Evolutionary conservation across 2,888 invertebrate species (phyloP).

Genomic region (Hipparchia sbordonii): DNA sequence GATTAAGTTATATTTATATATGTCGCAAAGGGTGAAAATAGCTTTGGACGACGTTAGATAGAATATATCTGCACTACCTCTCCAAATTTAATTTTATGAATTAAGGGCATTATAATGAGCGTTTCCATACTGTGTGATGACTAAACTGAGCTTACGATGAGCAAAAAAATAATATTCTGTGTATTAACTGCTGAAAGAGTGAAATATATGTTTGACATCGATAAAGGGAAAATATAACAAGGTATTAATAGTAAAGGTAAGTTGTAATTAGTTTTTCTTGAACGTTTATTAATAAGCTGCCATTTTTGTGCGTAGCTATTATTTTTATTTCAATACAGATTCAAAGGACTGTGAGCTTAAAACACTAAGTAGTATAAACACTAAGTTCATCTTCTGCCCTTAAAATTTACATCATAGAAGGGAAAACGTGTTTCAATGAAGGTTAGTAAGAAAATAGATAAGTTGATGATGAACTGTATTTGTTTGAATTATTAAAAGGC

Average conservation of each 20-base stretch:
- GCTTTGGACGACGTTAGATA: too few relatives aligned
- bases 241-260: not conserved
- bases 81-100: too few relatives aligned
- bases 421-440: too few relatives aligned
- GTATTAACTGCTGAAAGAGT: conserved; percentile 2
- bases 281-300: not conserved
- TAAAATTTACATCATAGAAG: too few relatives aligned
- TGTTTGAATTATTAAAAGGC: not conserved
- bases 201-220: conserved; percentile 17
- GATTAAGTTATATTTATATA: too few relatives aligned
- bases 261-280: not conserved
- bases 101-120: not conserved
- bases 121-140: not conserved
- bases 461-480: too few relatives aligned
- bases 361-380: too few relatives aligned
- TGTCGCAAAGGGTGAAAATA: too few relatives aligned
- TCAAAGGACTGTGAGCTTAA: not conserved
- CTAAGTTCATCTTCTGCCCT: too few relatives aligned
- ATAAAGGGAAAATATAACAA: not conserved
- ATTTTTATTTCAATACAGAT: not conserved
- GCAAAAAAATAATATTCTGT: conserved; percentile 8
- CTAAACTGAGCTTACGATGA: not conserved
- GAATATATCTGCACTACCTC: too few relatives aligned
- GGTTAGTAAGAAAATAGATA: too few relatives aligned
- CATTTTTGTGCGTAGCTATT: not conserved